Evolutionary conservation across 2,113 vertebrate genomes (phyloP).

Genomic region (Oxygymnocypris stewartii): DNA sequence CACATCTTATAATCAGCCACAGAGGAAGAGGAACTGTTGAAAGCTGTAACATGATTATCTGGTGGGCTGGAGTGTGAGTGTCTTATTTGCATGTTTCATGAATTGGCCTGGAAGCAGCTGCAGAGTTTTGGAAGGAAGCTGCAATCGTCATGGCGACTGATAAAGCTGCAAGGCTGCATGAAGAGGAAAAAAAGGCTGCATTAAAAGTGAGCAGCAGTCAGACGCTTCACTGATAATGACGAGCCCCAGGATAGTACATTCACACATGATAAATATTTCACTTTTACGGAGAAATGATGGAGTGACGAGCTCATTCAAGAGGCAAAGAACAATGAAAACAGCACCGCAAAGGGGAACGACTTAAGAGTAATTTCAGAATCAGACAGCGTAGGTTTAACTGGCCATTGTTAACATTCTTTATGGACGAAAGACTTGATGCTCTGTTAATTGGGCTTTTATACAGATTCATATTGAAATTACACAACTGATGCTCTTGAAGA

Average conservation of each 20-base stretch:
- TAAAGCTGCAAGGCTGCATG: neutral
- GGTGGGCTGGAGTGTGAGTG: too few relatives aligned
- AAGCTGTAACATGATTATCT: conserved; percentile 21
- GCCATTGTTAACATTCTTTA: conserved; percentile 27
- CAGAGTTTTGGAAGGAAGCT: neutral
- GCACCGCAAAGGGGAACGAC: neutral
- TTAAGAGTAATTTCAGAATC: conserved; percentile 21
- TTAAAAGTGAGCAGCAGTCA: neutral
- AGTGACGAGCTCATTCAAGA: neutral
- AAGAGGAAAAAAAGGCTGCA: neutral
- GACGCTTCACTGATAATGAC: neutral
- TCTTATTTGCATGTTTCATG: conserved; percentile 30
- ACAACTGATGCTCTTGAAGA: conserved; percentile 20
- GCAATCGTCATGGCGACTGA: neutral
- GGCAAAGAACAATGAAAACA: neutral
- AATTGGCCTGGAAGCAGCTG: neutral
- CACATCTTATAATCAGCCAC: conserved; percentile 14
- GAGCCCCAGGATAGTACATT: neutral
- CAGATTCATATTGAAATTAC: conserved; percentile 16
- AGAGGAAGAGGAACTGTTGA: conserved; percentile 14
- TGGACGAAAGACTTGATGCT: conserved; percentile 30
- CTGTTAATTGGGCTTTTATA: conserved; percentile 19
- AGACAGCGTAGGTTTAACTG: conserved; percentile 16
- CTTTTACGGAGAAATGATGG: neutral
- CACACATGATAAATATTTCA: conserved; percentile 5